These are phyloP conservation scores for Chloroceryle inda DNA, from an alignment of 2,797 vertebrate species.

Conservation along the genomic window DNA sequence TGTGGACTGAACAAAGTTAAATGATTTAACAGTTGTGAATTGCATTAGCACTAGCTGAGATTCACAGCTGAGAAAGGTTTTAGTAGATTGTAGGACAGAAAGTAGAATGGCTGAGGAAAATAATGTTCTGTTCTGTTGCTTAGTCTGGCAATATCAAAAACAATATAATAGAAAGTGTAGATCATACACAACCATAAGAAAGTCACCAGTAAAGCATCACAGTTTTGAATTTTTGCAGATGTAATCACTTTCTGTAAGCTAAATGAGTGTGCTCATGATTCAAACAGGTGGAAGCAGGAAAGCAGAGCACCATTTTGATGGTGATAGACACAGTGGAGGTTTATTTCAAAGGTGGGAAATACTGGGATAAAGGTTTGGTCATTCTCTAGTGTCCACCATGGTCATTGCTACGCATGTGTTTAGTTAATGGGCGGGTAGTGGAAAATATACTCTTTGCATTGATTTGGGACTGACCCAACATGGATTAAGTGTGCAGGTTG, in stretches of 20 bases:
- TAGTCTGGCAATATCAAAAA: background rate
- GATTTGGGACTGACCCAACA: background rate
- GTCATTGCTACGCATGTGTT: background rate
- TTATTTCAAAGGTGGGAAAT: background rate
- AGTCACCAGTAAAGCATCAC: background rate
- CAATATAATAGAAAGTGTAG: background rate
- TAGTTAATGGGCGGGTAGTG: background rate
- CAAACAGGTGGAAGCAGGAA: background rate
- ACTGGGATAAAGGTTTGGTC: background rate
- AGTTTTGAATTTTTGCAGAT: background rate
- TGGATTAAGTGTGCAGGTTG: background rate
- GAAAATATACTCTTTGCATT: background rate
- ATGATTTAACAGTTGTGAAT: background rate
- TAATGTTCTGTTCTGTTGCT: background rate
- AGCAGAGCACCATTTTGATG: background rate
- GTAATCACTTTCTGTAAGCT: background rate
- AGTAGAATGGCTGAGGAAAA: background rate
- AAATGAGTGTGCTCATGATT: background rate
- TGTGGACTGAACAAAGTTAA: background rate
- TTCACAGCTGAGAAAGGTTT: background rate
- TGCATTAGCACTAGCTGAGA: background rate
- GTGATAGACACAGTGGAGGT: rapidly evolving
- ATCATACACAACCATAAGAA: background rate
- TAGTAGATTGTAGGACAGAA: background rate
- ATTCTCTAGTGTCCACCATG: background rate